Evolutionary conservation across 2,797 vertebrate species (phyloP).

Genomic region (Liasis olivaceus): DNA sequence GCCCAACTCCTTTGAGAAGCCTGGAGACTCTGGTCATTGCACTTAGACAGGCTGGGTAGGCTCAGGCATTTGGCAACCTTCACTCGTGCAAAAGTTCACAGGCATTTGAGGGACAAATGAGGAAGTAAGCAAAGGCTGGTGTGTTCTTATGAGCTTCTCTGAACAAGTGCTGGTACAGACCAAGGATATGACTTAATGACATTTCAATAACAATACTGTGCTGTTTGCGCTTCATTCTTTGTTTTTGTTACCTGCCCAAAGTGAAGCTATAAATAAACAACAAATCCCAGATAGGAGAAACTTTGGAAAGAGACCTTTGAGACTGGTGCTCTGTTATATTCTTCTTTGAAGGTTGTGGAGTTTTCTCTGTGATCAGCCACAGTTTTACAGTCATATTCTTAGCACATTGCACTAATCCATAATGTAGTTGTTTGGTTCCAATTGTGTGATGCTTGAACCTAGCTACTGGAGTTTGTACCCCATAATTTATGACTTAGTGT

Average conservation of each 20-base stretch:
- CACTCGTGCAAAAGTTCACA: not conserved
- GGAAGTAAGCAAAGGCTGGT: not conserved
- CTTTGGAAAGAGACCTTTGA: not conserved
- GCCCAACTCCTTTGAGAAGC: not conserved
- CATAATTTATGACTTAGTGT: not conserved
- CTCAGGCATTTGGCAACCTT: not conserved
- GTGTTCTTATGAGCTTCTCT: not conserved
- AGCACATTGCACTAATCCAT: not conserved
- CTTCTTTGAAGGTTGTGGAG: not conserved
- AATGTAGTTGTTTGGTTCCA: not conserved
- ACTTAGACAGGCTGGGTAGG: not conserved
- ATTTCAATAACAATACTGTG: not conserved
- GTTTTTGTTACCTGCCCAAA: not conserved
- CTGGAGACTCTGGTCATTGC: not conserved
- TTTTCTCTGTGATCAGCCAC: not conserved
- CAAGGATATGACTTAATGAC: not conserved
- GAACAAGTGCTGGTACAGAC: not conserved
- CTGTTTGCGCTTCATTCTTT: not conserved
- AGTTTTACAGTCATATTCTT: not conserved
- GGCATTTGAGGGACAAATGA: not conserved
- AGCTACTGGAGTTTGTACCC: not conserved
- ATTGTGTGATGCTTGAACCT: not conserved
- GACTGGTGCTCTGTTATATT: not conserved
- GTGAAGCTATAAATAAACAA: not conserved
- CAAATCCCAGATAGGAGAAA: not conserved